Evolutionary conservation across 2,113 vertebrate species (phyloP).

Genomic region (Mobula hypostoma): DNA sequence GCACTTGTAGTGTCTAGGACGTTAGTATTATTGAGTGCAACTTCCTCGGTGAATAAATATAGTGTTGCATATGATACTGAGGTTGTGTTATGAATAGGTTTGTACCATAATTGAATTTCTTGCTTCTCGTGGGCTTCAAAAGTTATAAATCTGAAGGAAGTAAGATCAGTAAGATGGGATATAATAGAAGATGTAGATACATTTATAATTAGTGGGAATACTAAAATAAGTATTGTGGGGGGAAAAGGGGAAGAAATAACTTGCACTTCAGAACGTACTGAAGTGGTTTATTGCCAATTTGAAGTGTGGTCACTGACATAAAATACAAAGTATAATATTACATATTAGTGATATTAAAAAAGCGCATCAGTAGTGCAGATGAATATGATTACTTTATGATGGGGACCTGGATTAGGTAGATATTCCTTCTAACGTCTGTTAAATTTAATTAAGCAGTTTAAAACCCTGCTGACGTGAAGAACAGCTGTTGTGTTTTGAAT

Average conservation of each 20-base stretch:
- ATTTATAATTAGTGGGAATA: neutral
- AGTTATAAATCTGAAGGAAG: neutral
- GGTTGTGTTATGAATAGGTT: neutral
- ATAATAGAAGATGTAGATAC: neutral
- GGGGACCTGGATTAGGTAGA: neutral
- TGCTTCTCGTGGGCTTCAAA: neutral
- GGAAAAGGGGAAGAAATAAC: neutral
- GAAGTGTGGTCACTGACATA: neutral
- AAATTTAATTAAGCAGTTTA: neutral
- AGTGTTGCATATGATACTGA: conserved; percentile 48
- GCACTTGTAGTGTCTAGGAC: neutral
- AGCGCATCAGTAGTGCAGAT: neutral
- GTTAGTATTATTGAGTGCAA: neutral
- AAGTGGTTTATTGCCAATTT: neutral
- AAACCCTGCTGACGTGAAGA: neutral
- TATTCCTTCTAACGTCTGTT: neutral
- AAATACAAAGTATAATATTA: neutral
- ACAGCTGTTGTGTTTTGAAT: neutral
- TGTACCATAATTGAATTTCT: neutral
- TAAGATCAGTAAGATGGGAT: neutral
- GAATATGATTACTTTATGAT: neutral
- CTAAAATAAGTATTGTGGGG: neutral
- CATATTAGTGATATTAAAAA: neutral
- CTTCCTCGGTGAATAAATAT: conserved; percentile 11
- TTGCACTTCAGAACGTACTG: neutral